These are phyloP conservation scores for Apis mellifera DNA, from an alignment of 1,140 invertebrate species.

Conservation along the genomic window Amel_HAv3.1 CM009945.2:8404001-8404500, in stretches of 20 bases:
- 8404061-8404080: no score
- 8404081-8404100: no score
- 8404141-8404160: slow-evolving; percentile 6
- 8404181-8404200: neutral
- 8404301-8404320: no score
- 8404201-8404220: slow-evolving; percentile 50
- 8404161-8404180: slow-evolving; percentile 20
- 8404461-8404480: slow-evolving; percentile 18
- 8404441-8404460: slow-evolving; percentile 48
- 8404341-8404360: slow-evolving; percentile 49
- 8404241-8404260: slow-evolving; percentile 57
- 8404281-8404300: slow-evolving; percentile 27
- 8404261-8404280: slow-evolving; percentile 61
- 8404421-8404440: slow-evolving; percentile 44
- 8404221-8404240: slow-evolving; percentile 49
- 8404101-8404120: no score
- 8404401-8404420: slow-evolving; percentile 64
- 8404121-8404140: no score
- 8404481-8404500: neutral
- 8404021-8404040: no score
- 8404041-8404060: no score
- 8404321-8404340: slow-evolving; percentile 55
- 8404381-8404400: slow-evolving; percentile 59
- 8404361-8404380: slow-evolving; percentile 49
- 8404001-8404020: neutral